Evolutionary conservation across 2,113 vertebrate genomes (phyloP).

Genomic region (Erythrocercus mccallii): DNA sequence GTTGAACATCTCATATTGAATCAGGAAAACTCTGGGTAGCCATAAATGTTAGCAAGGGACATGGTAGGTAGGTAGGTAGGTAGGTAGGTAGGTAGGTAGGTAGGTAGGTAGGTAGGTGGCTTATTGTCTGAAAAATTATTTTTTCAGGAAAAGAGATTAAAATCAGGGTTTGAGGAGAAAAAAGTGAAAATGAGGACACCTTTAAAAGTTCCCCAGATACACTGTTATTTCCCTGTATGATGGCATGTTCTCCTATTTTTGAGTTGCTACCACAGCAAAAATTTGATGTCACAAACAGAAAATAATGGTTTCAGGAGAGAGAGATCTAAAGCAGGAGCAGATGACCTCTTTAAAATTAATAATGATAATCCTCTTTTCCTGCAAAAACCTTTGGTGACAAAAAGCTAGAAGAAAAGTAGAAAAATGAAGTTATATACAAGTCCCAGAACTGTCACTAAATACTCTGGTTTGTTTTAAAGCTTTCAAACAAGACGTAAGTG

Average conservation of each 20-base stretch:
- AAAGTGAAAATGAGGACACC: not conserved
- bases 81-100: not conserved
- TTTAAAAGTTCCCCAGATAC: not conserved
- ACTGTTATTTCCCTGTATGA: not conserved
- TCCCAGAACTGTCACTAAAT: conserved; percentile 1
- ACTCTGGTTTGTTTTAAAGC: not conserved
- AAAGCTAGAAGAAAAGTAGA: not conserved
- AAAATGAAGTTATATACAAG: not conserved
- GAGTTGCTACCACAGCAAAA: not conserved
- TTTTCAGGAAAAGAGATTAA: not conserved
- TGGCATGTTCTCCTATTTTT: conserved; percentile 9
- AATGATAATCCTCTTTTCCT: not conserved
- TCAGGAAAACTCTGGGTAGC: not conserved
- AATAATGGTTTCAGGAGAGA: not conserved
- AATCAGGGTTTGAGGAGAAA: not conserved
- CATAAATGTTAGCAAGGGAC: not conserved
- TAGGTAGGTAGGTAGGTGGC: not conserved
- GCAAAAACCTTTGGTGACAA: not conserved
- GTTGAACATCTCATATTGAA: not conserved
- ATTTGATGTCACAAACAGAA: not conserved
- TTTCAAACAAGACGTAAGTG: not conserved
- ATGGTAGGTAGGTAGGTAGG: too few relatives aligned
- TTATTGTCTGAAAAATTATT: not conserved
- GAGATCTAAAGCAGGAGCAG: not conserved
- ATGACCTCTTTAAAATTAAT: not conserved